Evolutionary conservation across 2,888 invertebrate genomes (phyloP).

Genomic region (Yponomeuta plumbellus): DNA sequence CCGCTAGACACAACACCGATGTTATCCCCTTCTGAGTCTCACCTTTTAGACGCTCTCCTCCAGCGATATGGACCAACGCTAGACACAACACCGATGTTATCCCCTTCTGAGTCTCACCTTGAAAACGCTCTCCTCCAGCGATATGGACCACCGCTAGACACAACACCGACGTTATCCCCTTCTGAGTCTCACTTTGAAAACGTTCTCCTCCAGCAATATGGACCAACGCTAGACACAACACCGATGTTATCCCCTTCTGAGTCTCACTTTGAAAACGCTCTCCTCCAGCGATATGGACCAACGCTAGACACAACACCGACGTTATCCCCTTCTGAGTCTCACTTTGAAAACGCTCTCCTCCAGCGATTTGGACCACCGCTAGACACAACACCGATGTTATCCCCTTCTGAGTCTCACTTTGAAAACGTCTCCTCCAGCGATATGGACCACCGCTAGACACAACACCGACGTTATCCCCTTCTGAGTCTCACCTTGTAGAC

Average conservation of each 20-base stretch:
- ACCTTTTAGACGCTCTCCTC: constrained; percentile 81
- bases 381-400: too few relatives aligned
- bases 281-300: constrained; percentile 91
- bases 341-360: constrained; percentile 81
- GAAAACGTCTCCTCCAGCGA: too few relatives aligned
- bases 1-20: constrained; percentile 40
- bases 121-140: constrained; percentile 83
- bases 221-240: too few relatives aligned
- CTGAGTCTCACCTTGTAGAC: too few relatives aligned
- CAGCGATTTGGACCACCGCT: too few relatives aligned
- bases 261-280: constrained; percentile 69
- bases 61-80: constrained; percentile 90
- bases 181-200: constrained; percentile 59
- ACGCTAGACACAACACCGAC: too few relatives aligned
- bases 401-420: too few relatives aligned
- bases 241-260: background rate
- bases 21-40: background rate
- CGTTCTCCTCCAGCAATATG: constrained; percentile 87
- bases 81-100: background rate
- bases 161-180: background rate
- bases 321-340: too few relatives aligned
- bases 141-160: constrained; percentile 92
- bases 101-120: constrained; percentile 42
- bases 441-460: too few relatives aligned
- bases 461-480: too few relatives aligned